Base-by-base conservation (phyloP, 2,113 vertebrate species). In the Monopterus albus region DNA sequence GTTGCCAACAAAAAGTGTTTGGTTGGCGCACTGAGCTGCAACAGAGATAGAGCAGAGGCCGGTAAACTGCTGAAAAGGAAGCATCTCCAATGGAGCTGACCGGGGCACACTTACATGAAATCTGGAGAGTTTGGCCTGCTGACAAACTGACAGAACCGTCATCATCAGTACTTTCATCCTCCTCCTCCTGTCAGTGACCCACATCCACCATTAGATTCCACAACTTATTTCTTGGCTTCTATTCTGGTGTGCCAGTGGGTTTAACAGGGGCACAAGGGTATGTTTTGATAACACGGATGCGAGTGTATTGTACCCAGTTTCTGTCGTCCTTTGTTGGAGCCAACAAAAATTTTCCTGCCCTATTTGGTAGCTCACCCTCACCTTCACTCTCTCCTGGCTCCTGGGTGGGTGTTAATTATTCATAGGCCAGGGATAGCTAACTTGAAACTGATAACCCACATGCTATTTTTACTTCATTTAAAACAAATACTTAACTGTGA, bases 391-490 rank as follows among this genome's bases (percentile, higher is more conserved):
- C 25, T 18, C 71, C 70, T 72, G 81, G 72, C 67, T 87, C 75
- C 75, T 78, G 84, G 75, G 66, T 56, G 76, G 71, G 51, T 57
- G 58, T 91, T 73, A 91, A 92, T 92, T 91, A 92, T 93, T 89
- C 88, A 91, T 81, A 82, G 83, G 81, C 84, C 68, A 70, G 64
- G 84, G 78, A 77, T 85, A 79, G 87, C 84, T 87, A 83, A 91
- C 89, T 84, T 90, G 91, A 92, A 92, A 92, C 88, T 42, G 89
- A 93, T 91, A 91, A 91, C 91, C 89, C 76, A 82, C 80, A 88
- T 91, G 87, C 92, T 92, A 92, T 93, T 92, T 91, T 91, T 93
- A 93, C 86, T 87, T 85, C 51, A 87, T 91, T 91, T 92, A 66
- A 87, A 89, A 91, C 88, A 87, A 86, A 91, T 88, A 86, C 78